Evolutionary conservation across 2,797 vertebrate species (phyloP), one percentile per base, ranked within the genome.

Genomic region (Phataginus tetradactyla): DNA sequence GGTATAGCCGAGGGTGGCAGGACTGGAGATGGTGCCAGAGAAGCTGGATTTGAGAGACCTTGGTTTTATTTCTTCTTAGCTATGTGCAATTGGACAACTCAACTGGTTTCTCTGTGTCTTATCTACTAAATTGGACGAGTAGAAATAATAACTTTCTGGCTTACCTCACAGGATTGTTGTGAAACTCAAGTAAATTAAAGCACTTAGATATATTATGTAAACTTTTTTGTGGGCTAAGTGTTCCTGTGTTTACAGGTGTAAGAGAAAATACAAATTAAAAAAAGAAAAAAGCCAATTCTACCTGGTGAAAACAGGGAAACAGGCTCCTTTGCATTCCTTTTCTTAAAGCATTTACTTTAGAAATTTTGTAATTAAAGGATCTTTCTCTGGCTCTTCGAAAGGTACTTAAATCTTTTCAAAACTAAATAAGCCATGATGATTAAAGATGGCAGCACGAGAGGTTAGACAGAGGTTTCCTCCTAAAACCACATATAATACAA

Each of bases 241-340:
- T 57, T 75, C 32, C 39, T 49, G 77, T 68, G 17, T 80, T 92
- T 77, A 64, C 1, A 81, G 14, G 13, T 81, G 9, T 72, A 74
- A 96, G 5, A 10, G 37, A 81, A 96, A 83, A 81, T 80, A 68
- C 8, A 72, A 55, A 96, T 57, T 39, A 37, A 91, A 94, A 66
- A 39, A 27, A 7, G 39, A 14, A 34, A 18, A 55, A 63, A n/a
- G 51, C 64, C 20, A 68, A 34, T 90, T 85, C 39, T 74, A 32
- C 3, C 21, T 90, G 39, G 8, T 59, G 5, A n/a, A 75, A 42
- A 51, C n/a, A 91, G 37, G 18, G 42, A 72, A 95, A 79, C 5
- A 80, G 39, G 21, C 12, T 95, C 23, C 4, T 64, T 4, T 23
- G 18, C 37, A 45, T 88, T 83, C 12, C 12, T 63, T 84, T 90